Evolutionary conservation across 1,140 invertebrate species (phyloP), one percentile per base, ranked within the genome.

Genomic region (Epicauta chinensis): DNA sequence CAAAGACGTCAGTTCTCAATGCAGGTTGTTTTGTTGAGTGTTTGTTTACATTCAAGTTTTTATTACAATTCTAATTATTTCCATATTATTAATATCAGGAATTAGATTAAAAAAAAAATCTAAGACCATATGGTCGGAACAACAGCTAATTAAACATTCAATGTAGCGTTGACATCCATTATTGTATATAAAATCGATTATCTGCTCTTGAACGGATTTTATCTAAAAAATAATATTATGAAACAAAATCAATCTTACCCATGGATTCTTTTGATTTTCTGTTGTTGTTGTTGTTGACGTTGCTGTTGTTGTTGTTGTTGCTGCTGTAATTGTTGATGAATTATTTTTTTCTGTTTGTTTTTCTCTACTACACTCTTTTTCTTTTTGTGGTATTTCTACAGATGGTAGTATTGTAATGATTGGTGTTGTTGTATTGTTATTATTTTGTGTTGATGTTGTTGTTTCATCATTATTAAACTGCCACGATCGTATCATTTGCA

Each of bases 361-460:
- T 23, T 23, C 23, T 5, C 7, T 2, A 23, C 23, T 7, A 23
- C 23, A 23, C 23, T 23, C 23, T 5, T 23, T 23, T 23, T 16
- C 13, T 52, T 53, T 51, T 35, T 36, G 11, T 11, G 51, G 41
- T 11, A 52, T 49, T 43, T 50, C 51, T 12, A 56, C 49, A 12
- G 51, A 36, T 10, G 61, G 61, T 16, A 61, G 41, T 10, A 66
- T 59, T 37, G 61, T 62, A 16, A 66, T 66, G 17, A 66, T 61
- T 6, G 64, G 64, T 29, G 64, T 66, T n/a, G 62, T 41, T 10
- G 59, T 55, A 41, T 36, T 34, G 23, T 7, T 2, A 12, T 16
- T 12, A 7, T 29, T 35, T 38, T 17, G 23, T 23, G 51, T 16
- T n/a, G n/a, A n/a, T n/a, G n/a, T n/a, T n/a, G n/a, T n/a, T 29